Evolutionary conservation across 2,888 invertebrate species (phyloP).

Genomic region (Agriopis leucophaearia): DNA sequence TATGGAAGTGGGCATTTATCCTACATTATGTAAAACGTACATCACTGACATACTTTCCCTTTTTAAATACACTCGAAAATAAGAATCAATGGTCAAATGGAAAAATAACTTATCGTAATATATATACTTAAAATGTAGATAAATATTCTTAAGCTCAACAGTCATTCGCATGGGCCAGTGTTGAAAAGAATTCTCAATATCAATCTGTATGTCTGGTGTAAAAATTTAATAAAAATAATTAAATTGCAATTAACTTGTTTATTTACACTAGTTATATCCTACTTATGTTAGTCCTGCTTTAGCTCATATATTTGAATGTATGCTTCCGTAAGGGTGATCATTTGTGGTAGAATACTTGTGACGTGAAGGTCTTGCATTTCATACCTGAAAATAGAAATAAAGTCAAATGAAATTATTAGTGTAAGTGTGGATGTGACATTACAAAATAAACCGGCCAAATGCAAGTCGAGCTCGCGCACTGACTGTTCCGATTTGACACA

Average conservation of each 20-base stretch:
- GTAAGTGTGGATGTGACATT: no score
- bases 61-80: constrained; percentile 12
- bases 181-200: constrained; percentile 62
- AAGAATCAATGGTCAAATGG: constrained; percentile 61
- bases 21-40: constrained; percentile 1
- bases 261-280: constrained; percentile 52
- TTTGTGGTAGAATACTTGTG: constrained; percentile 98
- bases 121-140: constrained; percentile 57
- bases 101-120: constrained; percentile 60
- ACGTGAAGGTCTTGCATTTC: constrained; percentile 99
- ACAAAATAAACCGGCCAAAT: no score
- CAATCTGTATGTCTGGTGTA: constrained; percentile 66
- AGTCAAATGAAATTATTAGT: no score
- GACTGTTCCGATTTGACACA: no score
- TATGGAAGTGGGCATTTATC: background rate
- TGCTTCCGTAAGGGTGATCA: constrained; percentile 99
- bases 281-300: constrained; percentile 72
- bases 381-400: constrained; percentile 80
- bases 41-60: constrained; percentile 5
- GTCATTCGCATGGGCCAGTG: constrained; percentile 69
- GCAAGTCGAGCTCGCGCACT: no score
- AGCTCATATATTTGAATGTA: constrained; percentile 96
- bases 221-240: constrained; percentile 76
- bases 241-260: constrained; percentile 48
- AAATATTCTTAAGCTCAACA: constrained; percentile 61